Base-by-base conservation (phyloP, 2,888 invertebrate genomes). In the Hypomecis atomaria region DNA sequence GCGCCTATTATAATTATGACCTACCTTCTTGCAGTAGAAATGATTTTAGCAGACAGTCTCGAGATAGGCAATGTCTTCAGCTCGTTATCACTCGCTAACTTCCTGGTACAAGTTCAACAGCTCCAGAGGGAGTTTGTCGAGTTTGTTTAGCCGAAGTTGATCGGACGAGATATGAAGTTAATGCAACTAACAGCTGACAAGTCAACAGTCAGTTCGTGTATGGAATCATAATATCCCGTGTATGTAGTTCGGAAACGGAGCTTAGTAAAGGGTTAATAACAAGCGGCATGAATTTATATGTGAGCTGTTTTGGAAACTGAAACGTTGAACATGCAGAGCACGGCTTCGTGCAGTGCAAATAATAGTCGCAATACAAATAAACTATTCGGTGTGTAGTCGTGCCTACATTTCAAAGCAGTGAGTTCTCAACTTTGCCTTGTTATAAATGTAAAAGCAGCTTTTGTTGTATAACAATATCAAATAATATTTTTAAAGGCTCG, bases 141-240 rank as follows among this genome's bases (percentile, higher is more conserved):
- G 68, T 68, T 72, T 67, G 69, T 66, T 69, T 67, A 65, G 67
- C 53, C 7, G 56, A 62, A 71, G 66, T 71, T 71, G 66, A 69
- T 71, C 65, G 65, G 45, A 37, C 56, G 58, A 59, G 66, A 71
- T 70, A 67, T 62, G 60, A 66, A 66, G 66, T 70, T 68, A 62
- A 64, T 61, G 54, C 40, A 58, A 58, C 70, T 62, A 23, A 62
- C 62, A 63, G 67, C 64, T 66, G 66, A 69, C 66, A 69, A 59
- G 66, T 59, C 66, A 62, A 60, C 65, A 50, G 59, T 33, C 50
- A 13, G 52, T 55, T 60, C 60, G 62, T 63, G 69, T 47, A 49
- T 42, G 13, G 69, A 67, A 70, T 70, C 53, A 52, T 70, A 70
- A 70, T 65, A 57, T 50, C 50, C 11, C 50, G 11, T 40, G 40